These are phyloP conservation scores for Dendroctonus valens DNA, from an alignment of 1,140 invertebrate species.

Conservation along the genomic window DNA sequence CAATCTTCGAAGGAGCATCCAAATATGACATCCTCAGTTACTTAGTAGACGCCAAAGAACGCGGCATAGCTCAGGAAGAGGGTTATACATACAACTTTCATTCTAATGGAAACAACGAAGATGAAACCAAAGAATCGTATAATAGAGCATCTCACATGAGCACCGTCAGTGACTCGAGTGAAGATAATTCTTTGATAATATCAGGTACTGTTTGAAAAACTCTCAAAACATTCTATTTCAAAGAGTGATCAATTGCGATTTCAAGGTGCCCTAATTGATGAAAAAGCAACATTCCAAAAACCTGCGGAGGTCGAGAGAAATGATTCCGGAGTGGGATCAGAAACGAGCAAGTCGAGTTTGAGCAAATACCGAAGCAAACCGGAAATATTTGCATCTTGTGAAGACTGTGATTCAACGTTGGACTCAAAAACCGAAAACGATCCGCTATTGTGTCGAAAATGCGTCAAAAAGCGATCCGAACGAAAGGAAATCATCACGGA, in stretches of 20 bases:
- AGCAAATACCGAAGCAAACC: slow-evolving; percentile 63
- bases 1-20: slow-evolving; percentile 80
- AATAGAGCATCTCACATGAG: slow-evolving; percentile 57
- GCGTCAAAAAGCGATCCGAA: slow-evolving; percentile 81
- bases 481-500: slow-evolving; percentile 93
- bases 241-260: slow-evolving; percentile 4
- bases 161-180: slow-evolving; percentile 66
- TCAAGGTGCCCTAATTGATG: slow-evolving; percentile 54
- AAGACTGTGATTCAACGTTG: slow-evolving; percentile 73
- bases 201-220: slow-evolving; percentile 6
- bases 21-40: slow-evolving; percentile 88
- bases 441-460: slow-evolving; percentile 82
- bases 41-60: slow-evolving; percentile 78
- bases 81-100: slow-evolving; percentile 59
- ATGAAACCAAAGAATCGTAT: slow-evolving; percentile 56
- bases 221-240: not conserved
- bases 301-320: slow-evolving; percentile 78
- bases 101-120: slow-evolving; percentile 56
- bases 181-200: slow-evolving; percentile 64
- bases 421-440: slow-evolving; percentile 67
- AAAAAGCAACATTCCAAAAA: slow-evolving; percentile 54
- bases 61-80: slow-evolving; percentile 65
- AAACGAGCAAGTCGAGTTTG: slow-evolving; percentile 84
- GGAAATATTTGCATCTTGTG: slow-evolving; percentile 61
- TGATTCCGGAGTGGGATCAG: slow-evolving; percentile 90